Base-by-base conservation (phyloP, 2,888 invertebrate species). In the Anthrax anthrax region DNA sequence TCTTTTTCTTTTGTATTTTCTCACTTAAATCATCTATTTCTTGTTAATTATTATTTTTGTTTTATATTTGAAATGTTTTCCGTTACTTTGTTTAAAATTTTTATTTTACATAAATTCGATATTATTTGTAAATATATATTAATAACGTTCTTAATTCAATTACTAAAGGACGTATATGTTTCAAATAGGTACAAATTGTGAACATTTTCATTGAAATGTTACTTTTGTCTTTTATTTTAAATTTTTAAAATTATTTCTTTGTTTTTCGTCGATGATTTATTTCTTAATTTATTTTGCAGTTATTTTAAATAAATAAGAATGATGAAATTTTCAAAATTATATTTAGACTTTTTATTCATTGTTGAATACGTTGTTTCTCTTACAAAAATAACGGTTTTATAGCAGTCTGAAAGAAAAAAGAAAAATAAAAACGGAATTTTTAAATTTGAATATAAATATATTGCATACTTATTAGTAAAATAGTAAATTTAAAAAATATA, bases 121-220 rank as follows among this genome's bases (percentile, higher is more conserved):
- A 44, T 42, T 39, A 29, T 37, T 47, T 43, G 51, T 52, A 52
- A 52, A 54, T 54, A 54, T 52, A 50, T 50, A 51, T 12, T 32
- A 32, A 32, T 12, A 32, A 32, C 48, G 52, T 47, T 51, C 46
- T 54, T 52, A 49, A 51, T 50, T 53, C 50, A 47, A 54, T 54
- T 47, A 52, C 50, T 53, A 54, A 46, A 51, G 57, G 56, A 56
- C 57, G 57, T 53, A 55, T 57, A 51, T 51, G 56, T 54, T 56
- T 56, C 52, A 47, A 53, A 52, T 50, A 57, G 57, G 57, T 57
- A 57, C 57, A 52, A 53, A 54, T 51, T 52, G 50, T 53, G 48
- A 53, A 51, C 55, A 56, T 56, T 50, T 52, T 55, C 40, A 47
- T 36, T 27, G 18, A 34, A 27, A 44, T 32, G 23, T 8, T 23